phyloP scores from a whole-genome alignment of 2,888 invertebrate species.

The Melinaea marsaeus region DNA sequence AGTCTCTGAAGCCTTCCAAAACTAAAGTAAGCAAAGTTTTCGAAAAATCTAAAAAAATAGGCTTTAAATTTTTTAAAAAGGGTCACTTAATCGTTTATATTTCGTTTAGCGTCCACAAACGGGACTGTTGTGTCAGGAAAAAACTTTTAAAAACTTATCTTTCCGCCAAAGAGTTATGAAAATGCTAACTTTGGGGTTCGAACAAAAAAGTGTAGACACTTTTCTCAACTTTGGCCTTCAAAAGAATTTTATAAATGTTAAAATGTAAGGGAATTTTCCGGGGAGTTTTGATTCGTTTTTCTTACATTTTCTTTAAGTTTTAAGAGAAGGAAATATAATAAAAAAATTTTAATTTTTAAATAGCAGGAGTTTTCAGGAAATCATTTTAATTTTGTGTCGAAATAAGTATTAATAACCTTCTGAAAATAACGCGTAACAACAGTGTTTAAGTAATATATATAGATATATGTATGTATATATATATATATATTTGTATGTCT shows the following conservation, averaged over 20 bases:
- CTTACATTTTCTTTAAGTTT: slow-evolving; percentile 48
- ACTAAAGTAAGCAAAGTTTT: too few relatives aligned
- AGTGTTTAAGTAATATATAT: too few relatives aligned
- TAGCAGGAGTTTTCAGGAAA: background rate
- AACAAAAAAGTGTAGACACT: slow-evolving; percentile 59
- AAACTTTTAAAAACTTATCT: slow-evolving; percentile 63
- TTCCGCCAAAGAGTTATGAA: slow-evolving; percentile 67
- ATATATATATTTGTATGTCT: too few relatives aligned
- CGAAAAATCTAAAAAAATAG: background rate
- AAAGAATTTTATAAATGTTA: slow-evolving; percentile 67
- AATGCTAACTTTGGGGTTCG: slow-evolving; percentile 64
- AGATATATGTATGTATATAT: too few relatives aligned
- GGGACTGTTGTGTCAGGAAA: slow-evolving; percentile 57
- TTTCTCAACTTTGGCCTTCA: slow-evolving; percentile 58
- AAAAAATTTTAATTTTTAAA: slow-evolving; percentile 10
- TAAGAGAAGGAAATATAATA: slow-evolving; percentile 19
- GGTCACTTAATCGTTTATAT: slow-evolving; percentile 43
- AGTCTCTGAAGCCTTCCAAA: too few relatives aligned
- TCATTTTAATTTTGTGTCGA: background rate
- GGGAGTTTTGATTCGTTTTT: slow-evolving; percentile 55
- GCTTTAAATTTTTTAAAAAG: slow-evolving; percentile 14
- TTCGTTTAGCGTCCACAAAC: slow-evolving; percentile 37
- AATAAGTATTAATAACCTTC: background rate
- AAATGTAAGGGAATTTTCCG: slow-evolving; percentile 57
- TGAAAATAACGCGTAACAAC: background rate